These are phyloP conservation scores for Idaea dimidiata DNA, from an alignment of 2,888 invertebrate species.

Conservation along the genomic window DNA sequence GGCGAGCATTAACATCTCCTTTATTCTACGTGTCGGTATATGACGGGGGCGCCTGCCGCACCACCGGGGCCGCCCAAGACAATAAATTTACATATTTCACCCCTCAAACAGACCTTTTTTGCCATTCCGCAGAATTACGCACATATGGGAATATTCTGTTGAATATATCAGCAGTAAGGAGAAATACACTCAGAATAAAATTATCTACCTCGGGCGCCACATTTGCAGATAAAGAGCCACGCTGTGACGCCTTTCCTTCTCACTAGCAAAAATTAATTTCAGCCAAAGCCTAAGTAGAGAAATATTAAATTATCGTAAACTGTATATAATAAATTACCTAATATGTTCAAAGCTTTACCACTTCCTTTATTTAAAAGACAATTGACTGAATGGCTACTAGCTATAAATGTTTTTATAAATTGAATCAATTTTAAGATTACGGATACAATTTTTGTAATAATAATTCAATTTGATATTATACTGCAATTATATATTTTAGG, in stretches of 20 bases:
- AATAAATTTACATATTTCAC: slow-evolving; percentile 82
- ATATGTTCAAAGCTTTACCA: too few relatives aligned
- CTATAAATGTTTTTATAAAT: too few relatives aligned
- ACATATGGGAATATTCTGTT: slow-evolving; percentile 81
- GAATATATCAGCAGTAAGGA: slow-evolving; percentile 80
- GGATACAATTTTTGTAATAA: too few relatives aligned
- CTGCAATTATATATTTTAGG: too few relatives aligned
- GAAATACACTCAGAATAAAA: slow-evolving; percentile 79
- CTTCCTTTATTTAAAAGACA: too few relatives aligned
- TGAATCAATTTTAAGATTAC: too few relatives aligned
- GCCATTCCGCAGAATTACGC: slow-evolving; percentile 81
- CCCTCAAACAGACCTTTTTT: slow-evolving; percentile 81
- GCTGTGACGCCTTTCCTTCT: slow-evolving; percentile 52
- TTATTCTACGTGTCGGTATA: slow-evolving; percentile 80
- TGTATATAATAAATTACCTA: too few relatives aligned
- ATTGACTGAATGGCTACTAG: too few relatives aligned
- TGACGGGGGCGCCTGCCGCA: slow-evolving; percentile 68
- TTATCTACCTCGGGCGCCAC: slow-evolving; percentile 72
- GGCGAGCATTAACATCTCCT: slow-evolving; percentile 80
- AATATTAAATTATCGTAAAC: background rate
- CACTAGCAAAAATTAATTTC: background rate
- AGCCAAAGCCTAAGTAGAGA: background rate
- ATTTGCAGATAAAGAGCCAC: slow-evolving; percentile 70
- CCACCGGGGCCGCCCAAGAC: slow-evolving; percentile 75
- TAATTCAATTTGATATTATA: too few relatives aligned